These are phyloP conservation scores for Moxostoma hubbsi DNA, from an alignment of 2,797 vertebrate genomes.

Conservation along the genomic window DNA sequence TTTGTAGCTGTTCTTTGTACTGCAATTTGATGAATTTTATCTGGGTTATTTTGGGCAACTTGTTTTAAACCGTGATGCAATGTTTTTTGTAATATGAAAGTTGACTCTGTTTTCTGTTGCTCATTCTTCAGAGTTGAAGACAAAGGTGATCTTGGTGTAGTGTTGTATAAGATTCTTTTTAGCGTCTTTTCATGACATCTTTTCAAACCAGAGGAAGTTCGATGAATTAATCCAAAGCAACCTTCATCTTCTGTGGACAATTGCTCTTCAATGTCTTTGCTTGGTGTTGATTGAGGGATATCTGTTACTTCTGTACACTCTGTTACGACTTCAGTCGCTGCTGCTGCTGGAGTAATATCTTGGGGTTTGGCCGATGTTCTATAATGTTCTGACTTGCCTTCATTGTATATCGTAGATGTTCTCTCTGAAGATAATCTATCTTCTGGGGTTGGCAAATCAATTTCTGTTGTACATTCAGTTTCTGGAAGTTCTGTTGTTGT, in stretches of 20 bases:
- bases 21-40: neutral
- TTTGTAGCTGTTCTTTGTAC: too few relatives aligned
- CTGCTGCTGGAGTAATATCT: neutral
- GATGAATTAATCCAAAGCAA: conserved; percentile 45
- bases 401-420: neutral
- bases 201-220: conserved; percentile 17
- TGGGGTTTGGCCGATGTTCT: neutral
- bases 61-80: neutral
- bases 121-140: neutral
- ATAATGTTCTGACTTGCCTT: neutral
- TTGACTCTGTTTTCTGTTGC: neutral
- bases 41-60: neutral
- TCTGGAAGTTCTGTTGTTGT: neutral
- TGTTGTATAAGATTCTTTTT: neutral
- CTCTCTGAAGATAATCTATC: neutral
- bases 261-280: neutral
- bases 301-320: neutral
- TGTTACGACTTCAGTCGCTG: neutral
- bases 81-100: neutral
- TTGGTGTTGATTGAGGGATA: neutral
- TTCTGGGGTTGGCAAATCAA: neutral
- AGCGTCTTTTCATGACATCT: conserved; percentile 30
- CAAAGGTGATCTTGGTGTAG: conserved; percentile 5
- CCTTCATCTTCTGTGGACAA: neutral
- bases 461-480: conserved; percentile 12